Base-by-base conservation (phyloP, 92 coral and sea anemone species). In the Porites divaricata region DNA sequence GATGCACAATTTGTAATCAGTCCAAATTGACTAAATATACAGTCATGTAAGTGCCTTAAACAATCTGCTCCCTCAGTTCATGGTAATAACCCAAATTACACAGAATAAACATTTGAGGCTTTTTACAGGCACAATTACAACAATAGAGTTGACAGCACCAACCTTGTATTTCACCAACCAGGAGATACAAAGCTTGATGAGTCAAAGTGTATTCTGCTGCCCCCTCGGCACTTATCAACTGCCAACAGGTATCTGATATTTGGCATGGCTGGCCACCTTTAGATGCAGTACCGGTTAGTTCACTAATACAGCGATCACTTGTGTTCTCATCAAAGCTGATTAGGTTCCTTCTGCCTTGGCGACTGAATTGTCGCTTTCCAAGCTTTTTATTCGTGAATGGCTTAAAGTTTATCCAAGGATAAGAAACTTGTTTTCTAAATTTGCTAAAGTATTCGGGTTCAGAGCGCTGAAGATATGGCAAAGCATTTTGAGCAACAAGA, bases 111-210 rank as follows among this genome's bases (percentile, higher is more conserved):
- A 35, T 35, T 35, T 35, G 45, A 35, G 45, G 45, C 45, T 35
- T 35, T 35, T 35, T 35, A 35, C 45, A 35, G 7, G 45, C 45
- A 35, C 45, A 4, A 35, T 35, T 35, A 35, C 45, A 35, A 35
- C 45, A 35, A 35, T 35, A 35, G 45, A 35, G 9, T 49, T 49
- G 50, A 0, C n/a, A 19, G n/a, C 1, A 49, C 56, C 16, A 88
- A 94, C 98, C 98, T 85, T 92, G 93, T 16, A 80, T 76, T 73
- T 94, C 98, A 63, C 98, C 98, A 8, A 94, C 77, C 63, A 89
- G 80, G 10, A 94, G 87, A 81, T 87, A 94, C 84, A 94, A 67
- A 8, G 93, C 98, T 64, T 94, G 98, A 52, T 94, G 98, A 3
- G 98, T 94, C 21, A 94, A 89, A 7, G 95, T 83, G 67, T 94